Evolutionary conservation across 2,113 vertebrate species (phyloP).

Genomic region (Pycnonotus jocosus): DNA sequence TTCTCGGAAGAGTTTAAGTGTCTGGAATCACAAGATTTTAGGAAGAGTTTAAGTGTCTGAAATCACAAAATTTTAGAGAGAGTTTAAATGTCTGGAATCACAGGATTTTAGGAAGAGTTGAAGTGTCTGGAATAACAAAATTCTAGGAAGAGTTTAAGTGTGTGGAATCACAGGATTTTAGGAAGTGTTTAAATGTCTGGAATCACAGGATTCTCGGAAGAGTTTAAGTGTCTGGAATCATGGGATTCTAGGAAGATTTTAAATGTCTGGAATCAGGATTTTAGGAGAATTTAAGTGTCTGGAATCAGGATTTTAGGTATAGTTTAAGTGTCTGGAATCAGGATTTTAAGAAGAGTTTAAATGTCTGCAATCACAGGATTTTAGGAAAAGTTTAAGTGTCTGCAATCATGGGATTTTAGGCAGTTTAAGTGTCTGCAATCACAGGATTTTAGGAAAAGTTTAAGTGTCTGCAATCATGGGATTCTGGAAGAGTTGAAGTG

Average conservation of each 20-base stretch:
- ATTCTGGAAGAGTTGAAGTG: fast-evolving
- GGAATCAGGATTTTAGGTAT: background rate
- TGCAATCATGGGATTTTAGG: fast-evolving
- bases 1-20: background rate
- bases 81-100: no score
- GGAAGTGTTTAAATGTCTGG: no score
- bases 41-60: background rate
- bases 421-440: fast-evolving
- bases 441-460: background rate
- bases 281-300: background rate
- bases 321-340: background rate
- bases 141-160: background rate
- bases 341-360: background rate
- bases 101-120: fast-evolving
- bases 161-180: fast-evolving
- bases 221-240: background rate
- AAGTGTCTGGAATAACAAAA: fast-evolving
- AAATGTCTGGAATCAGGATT: no score
- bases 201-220: fast-evolving
- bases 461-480: fast-evolving
- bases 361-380: fast-evolving
- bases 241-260: fast-evolving
- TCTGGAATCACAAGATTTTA: background rate
- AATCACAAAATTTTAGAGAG: fast-evolving
- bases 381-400: no score